Base-by-base conservation (phyloP, 1,140 invertebrate species). In the Cyrtorhinus lividipennis region DNA sequence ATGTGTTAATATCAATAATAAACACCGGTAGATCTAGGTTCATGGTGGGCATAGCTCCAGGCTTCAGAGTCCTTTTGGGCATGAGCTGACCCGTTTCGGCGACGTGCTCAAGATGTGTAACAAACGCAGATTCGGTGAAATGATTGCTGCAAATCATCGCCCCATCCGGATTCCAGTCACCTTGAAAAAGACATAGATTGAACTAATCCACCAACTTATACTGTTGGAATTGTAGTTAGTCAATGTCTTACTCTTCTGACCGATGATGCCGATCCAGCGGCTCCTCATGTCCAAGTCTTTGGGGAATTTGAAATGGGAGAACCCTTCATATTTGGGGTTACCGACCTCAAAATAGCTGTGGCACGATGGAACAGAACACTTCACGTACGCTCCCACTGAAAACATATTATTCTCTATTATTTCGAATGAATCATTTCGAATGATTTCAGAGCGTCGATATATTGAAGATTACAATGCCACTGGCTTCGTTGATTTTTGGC, bases 141-240 rank as follows among this genome's bases (percentile, higher is more conserved):
- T 53, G 48, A 53, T 53, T 53, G 48, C 48, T 53, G 48, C 48
- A 53, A 20, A 53, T 53, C 48, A 53, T 53, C 10, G 48, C 48
- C 10, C 48, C 48, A 13, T 53, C 48, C 5, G 48, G 48, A 13
- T 53, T 53, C 48, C 48, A 53, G 20, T 53, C 48, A 10, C 20
- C n/a, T 20, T 53, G 48, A 53, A 53, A 53, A 44, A n/a, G n/a
- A n/a, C n/a, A n/a, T 15, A 38, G 30, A 38, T 38, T 38, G 30
- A 38, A 38, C 30, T 38, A n/a, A n/a, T n/a, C n/a, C n/a, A n/a
- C n/a, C n/a, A n/a, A n/a, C n/a, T n/a, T n/a, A n/a, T n/a, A n/a
- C n/a, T n/a, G n/a, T n/a, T n/a, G n/a, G n/a, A n/a, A n/a, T n/a
- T n/a, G n/a, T n/a, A n/a, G 30, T 38, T 38, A 38, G 5, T 38